Evolutionary conservation across 2,888 invertebrate genomes (phyloP), one percentile per base, ranked within the genome.

Genomic region (Anoplius nigerrimus): DNA sequence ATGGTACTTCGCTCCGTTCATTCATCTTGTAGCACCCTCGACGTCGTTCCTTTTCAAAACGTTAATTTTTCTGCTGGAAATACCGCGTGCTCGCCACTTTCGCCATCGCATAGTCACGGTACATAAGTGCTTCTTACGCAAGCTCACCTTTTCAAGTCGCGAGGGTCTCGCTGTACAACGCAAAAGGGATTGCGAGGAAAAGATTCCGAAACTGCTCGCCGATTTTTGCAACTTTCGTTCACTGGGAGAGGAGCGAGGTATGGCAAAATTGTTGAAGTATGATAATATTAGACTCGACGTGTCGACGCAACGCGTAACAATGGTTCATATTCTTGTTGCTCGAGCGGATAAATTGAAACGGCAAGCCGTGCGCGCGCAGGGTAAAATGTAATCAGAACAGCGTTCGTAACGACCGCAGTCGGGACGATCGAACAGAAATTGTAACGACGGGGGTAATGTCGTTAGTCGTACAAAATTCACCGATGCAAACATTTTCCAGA

Each of bases 11-110:
- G 55, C 54, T 67, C 11, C 34, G 34, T 34, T 72, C 69, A 62
- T 78, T 74, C 65, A 69, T 57, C 64, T 48, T 64, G 54, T 64
- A 72, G 69, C 46, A 53, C 56, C 42, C 67, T 78, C 64, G 22
- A 68, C 66, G 69, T 75, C 69, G 62, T 66, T 68, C 59, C 69
- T 54, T 78, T 71, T 72, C 51, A 69, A 64, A 75, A 75, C 65
- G 56, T 57, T 66, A 58, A 69, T 64, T 66, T 63, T 61, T 68
- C 59, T 22, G 24, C 55, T 34, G 58, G 43, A 64, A 67, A 52
- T 59, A 62, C 63, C 66, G 48, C 54, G 61, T 61, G 51, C 16
- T 55, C 55, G 55, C 53, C 22, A 27, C 53, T 53, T 53, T 24
- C 21, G n/a, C 22, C 53, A 46, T 58, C 62, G 52, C 66, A 58